A percentile compares a stretch with the other conserved stretches of the same genome.
Evolutionary conservation across 2,888 invertebrate species (phyloP).

Genomic region (Tipula lateralis): DNA sequence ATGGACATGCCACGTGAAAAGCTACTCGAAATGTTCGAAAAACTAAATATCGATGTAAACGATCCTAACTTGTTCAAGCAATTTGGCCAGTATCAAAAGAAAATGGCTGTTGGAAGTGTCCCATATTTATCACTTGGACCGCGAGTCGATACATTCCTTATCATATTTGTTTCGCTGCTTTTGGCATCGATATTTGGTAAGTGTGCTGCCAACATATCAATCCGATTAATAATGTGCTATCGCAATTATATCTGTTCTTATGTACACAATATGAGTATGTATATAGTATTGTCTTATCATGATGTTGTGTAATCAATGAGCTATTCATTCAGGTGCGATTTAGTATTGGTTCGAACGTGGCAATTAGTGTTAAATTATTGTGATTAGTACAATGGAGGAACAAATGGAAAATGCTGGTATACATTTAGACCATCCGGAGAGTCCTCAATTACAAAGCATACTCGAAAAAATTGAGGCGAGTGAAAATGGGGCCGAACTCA

Average conservation of each 20-base stretch:
- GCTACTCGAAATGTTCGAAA: not conserved
- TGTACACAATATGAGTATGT: not conserved
- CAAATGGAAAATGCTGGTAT: not conserved
- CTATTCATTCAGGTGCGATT: not conserved
- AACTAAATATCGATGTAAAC: not conserved
- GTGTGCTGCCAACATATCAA: slow-evolving; percentile 1
- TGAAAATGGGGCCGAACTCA: not conserved
- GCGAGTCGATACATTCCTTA: not conserved
- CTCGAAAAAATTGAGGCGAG: not conserved
- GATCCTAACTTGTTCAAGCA: not conserved
- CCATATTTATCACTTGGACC: not conserved
- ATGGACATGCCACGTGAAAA: not conserved
- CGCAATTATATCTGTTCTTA: not conserved
- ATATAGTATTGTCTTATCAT: not conserved
- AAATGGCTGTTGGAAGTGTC: not conserved
- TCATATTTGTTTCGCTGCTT: not conserved
- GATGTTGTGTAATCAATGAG: not conserved
- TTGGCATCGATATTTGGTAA: slow-evolving; percentile 8
- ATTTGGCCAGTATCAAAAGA: not conserved
- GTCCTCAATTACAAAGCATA: not conserved
- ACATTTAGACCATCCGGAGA: not conserved
- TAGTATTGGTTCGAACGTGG: not conserved
- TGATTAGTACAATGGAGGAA: not conserved
- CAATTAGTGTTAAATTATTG: not conserved
- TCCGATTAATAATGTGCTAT: not conserved